Conservation (phyloP, 2,888 invertebrate species). For the Drosophila limbata region DNA sequence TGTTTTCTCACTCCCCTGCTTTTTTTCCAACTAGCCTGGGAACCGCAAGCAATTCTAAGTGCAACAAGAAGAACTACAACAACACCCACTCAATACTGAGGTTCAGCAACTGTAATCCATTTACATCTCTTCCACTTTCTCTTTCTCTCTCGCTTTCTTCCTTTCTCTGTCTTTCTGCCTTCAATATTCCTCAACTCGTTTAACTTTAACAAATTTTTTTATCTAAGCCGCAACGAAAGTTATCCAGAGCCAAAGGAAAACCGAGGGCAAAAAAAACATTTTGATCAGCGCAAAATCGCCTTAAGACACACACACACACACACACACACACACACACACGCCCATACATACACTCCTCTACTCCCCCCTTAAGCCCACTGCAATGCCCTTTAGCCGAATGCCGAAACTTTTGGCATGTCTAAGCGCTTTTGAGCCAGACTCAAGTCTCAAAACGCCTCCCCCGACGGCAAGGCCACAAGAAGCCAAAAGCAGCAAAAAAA, state of each 20-base stretch:
- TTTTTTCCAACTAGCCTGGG: not conserved
- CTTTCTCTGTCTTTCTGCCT: slow-evolving; percentile 21
- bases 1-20: not conserved
- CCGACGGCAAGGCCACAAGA: slow-evolving; percentile 38
- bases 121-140: slow-evolving; percentile 22
- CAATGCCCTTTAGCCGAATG: slow-evolving; percentile 18
- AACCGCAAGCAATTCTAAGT: slow-evolving; percentile 35
- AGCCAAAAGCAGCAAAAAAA: slow-evolving; percentile 12
- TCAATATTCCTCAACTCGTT: slow-evolving; percentile 66
- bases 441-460: slow-evolving; percentile 44
- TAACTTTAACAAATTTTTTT: slow-evolving; percentile 63
- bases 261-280: not conserved
- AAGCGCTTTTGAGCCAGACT: slow-evolving; percentile 53
- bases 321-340: not conserved
- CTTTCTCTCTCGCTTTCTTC: not conserved
- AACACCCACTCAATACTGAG: slow-evolving; percentile 13
- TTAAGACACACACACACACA: slow-evolving; percentile 29
- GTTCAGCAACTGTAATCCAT: slow-evolving; percentile 60
- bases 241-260: slow-evolving; percentile 20
- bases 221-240: slow-evolving; percentile 65
- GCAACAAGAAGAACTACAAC: slow-evolving; percentile 20
- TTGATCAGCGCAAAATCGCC: slow-evolving; percentile 23
- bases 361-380: not conserved
- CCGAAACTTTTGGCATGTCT: slow-evolving; percentile 48
- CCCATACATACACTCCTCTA: too few species aligned